These are phyloP conservation scores for Nothocercus nigrocapillus DNA, from an alignment of 2,113 vertebrate species.

Conservation along the genomic window DNA sequence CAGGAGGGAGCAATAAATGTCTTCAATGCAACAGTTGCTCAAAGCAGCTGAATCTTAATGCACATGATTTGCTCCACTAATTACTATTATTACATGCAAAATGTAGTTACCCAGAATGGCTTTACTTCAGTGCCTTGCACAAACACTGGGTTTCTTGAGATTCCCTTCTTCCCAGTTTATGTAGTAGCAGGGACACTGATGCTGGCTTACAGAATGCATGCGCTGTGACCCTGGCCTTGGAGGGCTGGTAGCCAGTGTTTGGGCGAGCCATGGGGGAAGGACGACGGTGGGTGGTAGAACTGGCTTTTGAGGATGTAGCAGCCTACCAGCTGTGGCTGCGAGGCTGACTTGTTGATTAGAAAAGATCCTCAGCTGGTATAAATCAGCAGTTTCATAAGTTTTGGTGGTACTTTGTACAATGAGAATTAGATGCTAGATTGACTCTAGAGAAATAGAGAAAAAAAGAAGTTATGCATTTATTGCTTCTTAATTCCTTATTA, in stretches of 20 bases:
- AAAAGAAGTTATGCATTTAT: not conserved
- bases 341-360: not conserved
- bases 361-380: not conserved
- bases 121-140: not conserved
- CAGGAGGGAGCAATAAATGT: not conserved
- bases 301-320: not conserved
- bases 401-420: not conserved
- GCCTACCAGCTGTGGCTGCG: not conserved
- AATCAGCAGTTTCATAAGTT: not conserved
- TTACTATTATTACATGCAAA: not conserved
- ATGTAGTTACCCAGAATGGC: not conserved
- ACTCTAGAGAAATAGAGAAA: not conserved
- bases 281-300: not conserved
- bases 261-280: not conserved
- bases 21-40: not conserved
- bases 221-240: not conserved
- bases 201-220: not conserved
- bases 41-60: not conserved
- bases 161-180: not conserved
- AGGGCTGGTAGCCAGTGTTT: not conserved
- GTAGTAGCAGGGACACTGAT: not conserved
- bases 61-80: not conserved
- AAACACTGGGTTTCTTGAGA: not conserved
- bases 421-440: not conserved
- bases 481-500: not conserved